These are phyloP conservation scores for Ricordea florida DNA, from an alignment of 92 coral and sea anemone species.

Conservation along the genomic window DNA sequence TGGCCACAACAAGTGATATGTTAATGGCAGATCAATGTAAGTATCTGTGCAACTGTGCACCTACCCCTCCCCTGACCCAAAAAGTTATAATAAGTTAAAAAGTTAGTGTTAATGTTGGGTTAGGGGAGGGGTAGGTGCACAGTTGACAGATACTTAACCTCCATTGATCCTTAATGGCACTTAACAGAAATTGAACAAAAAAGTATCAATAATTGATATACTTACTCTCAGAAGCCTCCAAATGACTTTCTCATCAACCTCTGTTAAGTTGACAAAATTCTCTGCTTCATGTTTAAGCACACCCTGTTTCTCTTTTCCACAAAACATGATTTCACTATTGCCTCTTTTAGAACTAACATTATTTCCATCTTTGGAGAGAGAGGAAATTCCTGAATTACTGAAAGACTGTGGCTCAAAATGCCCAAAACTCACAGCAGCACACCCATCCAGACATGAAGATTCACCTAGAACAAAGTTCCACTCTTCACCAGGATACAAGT, in stretches of 20 bases:
- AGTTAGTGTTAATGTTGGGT: too few relatives aligned
- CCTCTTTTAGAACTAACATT: too few relatives aligned
- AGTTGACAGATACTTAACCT: too few relatives aligned
- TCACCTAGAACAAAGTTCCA: constrained; percentile 96
- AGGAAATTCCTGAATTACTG: too few relatives aligned
- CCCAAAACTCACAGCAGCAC: constrained; percentile 95
- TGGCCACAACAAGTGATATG: too few relatives aligned
- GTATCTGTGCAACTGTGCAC: too few relatives aligned
- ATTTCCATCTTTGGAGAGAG: too few relatives aligned
- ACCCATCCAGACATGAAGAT: constrained; percentile 82
- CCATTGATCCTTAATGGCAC: neutral
- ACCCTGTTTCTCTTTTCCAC: neutral
- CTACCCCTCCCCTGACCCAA: too few relatives aligned
- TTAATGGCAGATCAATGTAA: too few relatives aligned
- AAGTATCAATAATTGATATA: neutral
- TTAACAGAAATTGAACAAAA: too few relatives aligned
- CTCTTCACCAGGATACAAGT: constrained; percentile 83
- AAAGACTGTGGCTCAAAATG: constrained; percentile 73
- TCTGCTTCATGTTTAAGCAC: neutral
- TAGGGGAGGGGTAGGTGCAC: too few relatives aligned
- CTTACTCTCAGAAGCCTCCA: constrained; percentile 88
- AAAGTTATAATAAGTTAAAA: too few relatives aligned
- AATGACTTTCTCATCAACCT: constrained; percentile 50
- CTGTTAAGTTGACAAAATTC: constrained; percentile 28
- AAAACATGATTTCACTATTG: neutral